Conservation (phyloP, 2,113 vertebrate species). For the Mus pahari region DNA sequence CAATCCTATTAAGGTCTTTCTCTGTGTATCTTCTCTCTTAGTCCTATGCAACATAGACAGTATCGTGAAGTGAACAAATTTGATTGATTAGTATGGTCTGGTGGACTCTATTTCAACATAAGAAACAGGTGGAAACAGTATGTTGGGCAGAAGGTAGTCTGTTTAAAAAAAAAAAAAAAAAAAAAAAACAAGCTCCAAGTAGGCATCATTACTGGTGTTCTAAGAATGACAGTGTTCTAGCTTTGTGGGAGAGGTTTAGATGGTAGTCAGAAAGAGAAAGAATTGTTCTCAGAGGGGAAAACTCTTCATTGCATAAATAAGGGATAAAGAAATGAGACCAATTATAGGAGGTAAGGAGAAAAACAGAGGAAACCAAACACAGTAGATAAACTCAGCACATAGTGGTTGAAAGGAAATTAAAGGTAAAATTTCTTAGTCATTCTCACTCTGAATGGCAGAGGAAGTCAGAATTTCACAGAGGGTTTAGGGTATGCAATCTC, state of each 20-base stretch:
- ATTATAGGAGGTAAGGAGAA: too few species aligned
- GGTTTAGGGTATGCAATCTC: background rate
- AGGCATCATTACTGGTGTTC: background rate
- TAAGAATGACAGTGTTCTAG: background rate
- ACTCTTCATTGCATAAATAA: background rate
- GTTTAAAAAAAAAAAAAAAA: too few species aligned
- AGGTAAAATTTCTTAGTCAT: background rate
- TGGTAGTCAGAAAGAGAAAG: background rate
- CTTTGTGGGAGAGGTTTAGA: background rate
- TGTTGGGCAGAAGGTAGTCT: background rate
- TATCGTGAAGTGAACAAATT: background rate
- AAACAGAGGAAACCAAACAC: background rate
- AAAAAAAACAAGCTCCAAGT: background rate
- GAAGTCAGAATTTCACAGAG: background rate
- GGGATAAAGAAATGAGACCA: background rate
- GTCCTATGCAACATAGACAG: background rate
- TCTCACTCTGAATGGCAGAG: background rate
- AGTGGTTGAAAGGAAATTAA: background rate
- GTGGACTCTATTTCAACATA: background rate
- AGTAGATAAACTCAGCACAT: background rate
- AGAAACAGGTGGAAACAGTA: background rate
- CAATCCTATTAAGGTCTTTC: background rate
- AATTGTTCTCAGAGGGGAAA: background rate
- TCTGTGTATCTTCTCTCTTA: background rate
- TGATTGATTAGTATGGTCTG: background rate